Evolutionary conservation across 2,113 vertebrate genomes (phyloP), one percentile per base, ranked within the genome.

Genomic region (Fregata magnificens): DNA sequence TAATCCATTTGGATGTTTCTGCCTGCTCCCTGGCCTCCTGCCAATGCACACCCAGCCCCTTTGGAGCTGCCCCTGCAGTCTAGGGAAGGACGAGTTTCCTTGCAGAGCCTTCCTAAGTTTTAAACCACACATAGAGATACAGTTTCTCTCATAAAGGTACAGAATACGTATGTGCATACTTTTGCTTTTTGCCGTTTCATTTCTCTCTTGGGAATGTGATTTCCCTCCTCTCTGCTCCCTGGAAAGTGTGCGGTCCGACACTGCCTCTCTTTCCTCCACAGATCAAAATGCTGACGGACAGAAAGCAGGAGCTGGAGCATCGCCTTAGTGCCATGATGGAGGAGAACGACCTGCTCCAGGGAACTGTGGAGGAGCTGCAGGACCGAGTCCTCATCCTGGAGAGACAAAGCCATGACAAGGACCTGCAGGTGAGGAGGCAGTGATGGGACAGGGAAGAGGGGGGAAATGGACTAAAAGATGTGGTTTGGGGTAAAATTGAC

Each of bases 281-380:
- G 99, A 99, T 99, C 98, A 99, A 99, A 98, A 99, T 99, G 99
- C 98, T 99, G 96, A 99, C 99, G 0, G 99, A 99, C 95, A 98
- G 99, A 92, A 99, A 99, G 97, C 98, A 98, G 91, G 99, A 99
- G 96, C 98, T 99, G 95, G 99, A 99, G 91, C 98, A 97, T n/a
- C 98, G 98, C 34, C 98, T 99, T 70, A 98, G 98, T 20, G 97
- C 98, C 86, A 98, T 99, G 95, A 98, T 99, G 87, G 99, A 99
- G 97, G 99, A 99, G 89, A 99, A 99, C 0, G 98, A 99, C 95
- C 97, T 99, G 93, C 98, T 99, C 81, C 99, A 99, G 95, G 99
- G 98, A 53, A 99, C 99, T 0, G 98, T 99, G 96, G 99, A 99
- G 59, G 98, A 99, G 77, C 98, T 99, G 82, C 98, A 99, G 95